phyloP scores from a whole-genome alignment of 2,888 invertebrate species.

The Plebejus anna region DNA sequence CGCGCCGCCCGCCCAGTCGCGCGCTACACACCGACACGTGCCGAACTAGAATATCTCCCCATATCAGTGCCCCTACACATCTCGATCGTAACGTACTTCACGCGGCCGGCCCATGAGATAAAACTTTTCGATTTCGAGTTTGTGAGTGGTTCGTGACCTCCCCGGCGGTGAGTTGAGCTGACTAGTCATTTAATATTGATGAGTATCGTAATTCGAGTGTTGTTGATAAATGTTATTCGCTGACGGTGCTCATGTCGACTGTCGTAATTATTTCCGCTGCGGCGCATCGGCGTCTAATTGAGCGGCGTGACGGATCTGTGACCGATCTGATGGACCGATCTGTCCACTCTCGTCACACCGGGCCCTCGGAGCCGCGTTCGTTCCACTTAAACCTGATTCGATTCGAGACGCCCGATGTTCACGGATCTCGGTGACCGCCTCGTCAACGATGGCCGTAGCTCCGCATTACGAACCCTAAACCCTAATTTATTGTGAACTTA shows the following conservation, averaged over 20 bases:
- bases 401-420: constrained; percentile 38
- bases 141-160: constrained; percentile 5
- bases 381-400: constrained; percentile 50
- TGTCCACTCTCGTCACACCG: constrained; percentile 50
- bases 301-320: constrained; percentile 64
- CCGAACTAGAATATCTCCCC: constrained; percentile 19
- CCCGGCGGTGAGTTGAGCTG: not conserved
- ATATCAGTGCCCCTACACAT: constrained; percentile 32
- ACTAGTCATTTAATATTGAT: not conserved
- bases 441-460: constrained; percentile 35
- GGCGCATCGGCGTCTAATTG: constrained; percentile 61
- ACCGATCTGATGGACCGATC: constrained; percentile 70
- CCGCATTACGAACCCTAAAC: constrained; percentile 43
- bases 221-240: constrained; percentile 6
- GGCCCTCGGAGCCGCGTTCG: constrained; percentile 53
- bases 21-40: constrained; percentile 42
- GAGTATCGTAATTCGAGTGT: not conserved
- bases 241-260: constrained; percentile 21
- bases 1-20: constrained; percentile 67
- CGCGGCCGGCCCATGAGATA: not conserved
- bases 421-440: constrained; percentile 48
- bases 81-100: not conserved
- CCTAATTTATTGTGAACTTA: constrained; percentile 38
- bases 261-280: constrained; percentile 39
- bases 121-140: not conserved